Evolutionary conservation across 2,888 invertebrate species (phyloP).

Genomic region (Aleiodes alternator): DNA sequence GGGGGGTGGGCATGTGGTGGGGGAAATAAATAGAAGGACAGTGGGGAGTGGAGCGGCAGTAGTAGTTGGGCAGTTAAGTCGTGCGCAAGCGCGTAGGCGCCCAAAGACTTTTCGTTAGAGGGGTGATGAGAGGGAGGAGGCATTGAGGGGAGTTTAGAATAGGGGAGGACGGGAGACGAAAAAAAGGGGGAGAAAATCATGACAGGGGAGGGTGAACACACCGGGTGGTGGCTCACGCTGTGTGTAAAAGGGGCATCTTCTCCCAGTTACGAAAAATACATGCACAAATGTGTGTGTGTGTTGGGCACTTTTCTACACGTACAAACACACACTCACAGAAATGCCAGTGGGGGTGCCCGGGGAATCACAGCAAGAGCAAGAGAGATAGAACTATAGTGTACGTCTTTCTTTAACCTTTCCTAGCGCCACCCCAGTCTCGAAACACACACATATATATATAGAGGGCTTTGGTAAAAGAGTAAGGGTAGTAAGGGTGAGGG

Average conservation of each 20-base stretch:
- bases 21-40: background rate
- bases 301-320: too few species aligned
- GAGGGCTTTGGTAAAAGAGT: conserved; percentile 45
- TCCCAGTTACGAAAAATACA: conserved; percentile 50
- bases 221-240: too few species aligned
- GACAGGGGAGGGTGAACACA: background rate
- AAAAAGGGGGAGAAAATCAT: background rate
- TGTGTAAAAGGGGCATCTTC: conserved; percentile 7
- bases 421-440: conserved; percentile 48
- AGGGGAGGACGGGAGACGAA: too few species aligned
- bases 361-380: conserved; percentile 24
- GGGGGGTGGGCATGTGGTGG: background rate
- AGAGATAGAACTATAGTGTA: conserved; percentile 14
- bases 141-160: background rate
- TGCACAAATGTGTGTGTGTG: conserved; percentile 51
- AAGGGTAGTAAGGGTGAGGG: conserved; percentile 26
- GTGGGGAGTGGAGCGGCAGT: too few species aligned
- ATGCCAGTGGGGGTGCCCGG: background rate
- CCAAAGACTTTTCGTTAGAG: background rate
- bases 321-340: too few species aligned
- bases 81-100: background rate
- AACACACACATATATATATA: too few species aligned
- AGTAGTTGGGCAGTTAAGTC: background rate
- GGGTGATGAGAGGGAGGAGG: background rate
- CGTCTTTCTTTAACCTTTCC: conserved; percentile 35